These are phyloP conservation scores for Neostethus bicornis DNA, from an alignment of 2,797 vertebrate genomes.

Conservation along the genomic window DNA sequence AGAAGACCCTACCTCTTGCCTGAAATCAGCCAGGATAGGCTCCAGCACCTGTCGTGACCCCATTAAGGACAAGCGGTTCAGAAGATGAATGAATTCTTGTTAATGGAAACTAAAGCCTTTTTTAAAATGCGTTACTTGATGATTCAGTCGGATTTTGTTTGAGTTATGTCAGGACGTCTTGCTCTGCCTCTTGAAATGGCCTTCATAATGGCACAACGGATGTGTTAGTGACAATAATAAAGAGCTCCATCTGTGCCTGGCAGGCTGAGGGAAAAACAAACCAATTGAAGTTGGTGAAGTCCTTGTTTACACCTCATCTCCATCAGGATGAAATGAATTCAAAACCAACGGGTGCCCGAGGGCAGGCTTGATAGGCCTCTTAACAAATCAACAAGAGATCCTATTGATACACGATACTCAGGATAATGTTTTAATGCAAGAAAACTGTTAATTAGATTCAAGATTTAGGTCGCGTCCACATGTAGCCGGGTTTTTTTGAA, in stretches of 20 bases:
- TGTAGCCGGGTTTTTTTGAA: no score
- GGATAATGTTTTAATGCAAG: slow-evolving; percentile 49
- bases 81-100: no score
- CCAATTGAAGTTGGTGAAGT: slow-evolving; percentile 61
- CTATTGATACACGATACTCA: slow-evolving; percentile 46
- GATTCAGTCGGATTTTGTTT: slow-evolving; percentile 20
- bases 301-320: slow-evolving; percentile 66
- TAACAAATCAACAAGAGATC: slow-evolving; percentile 55
- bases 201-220: slow-evolving; percentile 82
- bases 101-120: slow-evolving; percentile 7
- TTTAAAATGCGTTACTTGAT: slow-evolving; percentile 13
- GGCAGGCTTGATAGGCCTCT: slow-evolving; percentile 64
- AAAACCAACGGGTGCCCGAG: slow-evolving; percentile 57
- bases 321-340: slow-evolving; percentile 72
- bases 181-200: slow-evolving; percentile 79
- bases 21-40: no score
- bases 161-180: slow-evolving; percentile 64
- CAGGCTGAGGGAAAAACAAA: slow-evolving; percentile 71
- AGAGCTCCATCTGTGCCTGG: slow-evolving; percentile 84
- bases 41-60: no score
- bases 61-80: no score
- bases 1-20: no score
- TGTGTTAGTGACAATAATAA: slow-evolving; percentile 82
- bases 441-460: slow-evolving; percentile 28
- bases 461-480: no score